Evolutionary conservation across 1,140 invertebrate genomes (phyloP).

Genomic region (Amphibalanus amphitrite): DNA sequence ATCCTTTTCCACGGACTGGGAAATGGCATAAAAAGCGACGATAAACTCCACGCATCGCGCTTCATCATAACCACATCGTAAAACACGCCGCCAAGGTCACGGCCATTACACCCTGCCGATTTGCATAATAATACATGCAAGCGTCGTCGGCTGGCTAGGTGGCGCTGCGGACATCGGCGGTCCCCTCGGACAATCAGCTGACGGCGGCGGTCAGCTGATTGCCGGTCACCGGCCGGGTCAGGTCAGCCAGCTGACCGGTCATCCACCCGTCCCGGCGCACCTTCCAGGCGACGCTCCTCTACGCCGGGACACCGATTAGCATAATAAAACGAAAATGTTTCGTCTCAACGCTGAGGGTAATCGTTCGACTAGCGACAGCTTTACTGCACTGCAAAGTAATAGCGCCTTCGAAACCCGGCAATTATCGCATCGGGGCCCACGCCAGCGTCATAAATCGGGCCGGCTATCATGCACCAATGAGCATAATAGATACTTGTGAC

Average conservation of each 20-base stretch:
- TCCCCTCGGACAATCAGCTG: background rate
- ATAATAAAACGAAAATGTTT: background rate
- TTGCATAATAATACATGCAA: slow-evolving; percentile 1
- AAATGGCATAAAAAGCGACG: background rate
- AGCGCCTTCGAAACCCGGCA: background rate
- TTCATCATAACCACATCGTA: slow-evolving; percentile 1
- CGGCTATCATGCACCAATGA: background rate
- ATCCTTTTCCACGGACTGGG: background rate
- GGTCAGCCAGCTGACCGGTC: background rate
- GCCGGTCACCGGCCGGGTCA: background rate
- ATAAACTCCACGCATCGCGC: background rate
- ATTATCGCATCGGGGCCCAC: background rate
- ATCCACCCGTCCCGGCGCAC: background rate
- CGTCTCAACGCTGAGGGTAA: background rate
- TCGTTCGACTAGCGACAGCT: background rate
- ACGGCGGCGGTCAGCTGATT: background rate
- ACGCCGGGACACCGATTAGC: background rate
- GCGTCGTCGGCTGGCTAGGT: background rate
- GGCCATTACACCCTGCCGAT: background rate
- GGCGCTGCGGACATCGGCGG: background rate
- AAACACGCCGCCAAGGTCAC: background rate
- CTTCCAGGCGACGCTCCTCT: background rate
- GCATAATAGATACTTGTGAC: background rate
- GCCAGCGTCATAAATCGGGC: background rate
- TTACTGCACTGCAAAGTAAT: slow-evolving; percentile 1